Evolutionary conservation across 1,140 invertebrate species (phyloP), one percentile per base, ranked within the genome.

Genomic region (Drosophila burlai): DNA sequence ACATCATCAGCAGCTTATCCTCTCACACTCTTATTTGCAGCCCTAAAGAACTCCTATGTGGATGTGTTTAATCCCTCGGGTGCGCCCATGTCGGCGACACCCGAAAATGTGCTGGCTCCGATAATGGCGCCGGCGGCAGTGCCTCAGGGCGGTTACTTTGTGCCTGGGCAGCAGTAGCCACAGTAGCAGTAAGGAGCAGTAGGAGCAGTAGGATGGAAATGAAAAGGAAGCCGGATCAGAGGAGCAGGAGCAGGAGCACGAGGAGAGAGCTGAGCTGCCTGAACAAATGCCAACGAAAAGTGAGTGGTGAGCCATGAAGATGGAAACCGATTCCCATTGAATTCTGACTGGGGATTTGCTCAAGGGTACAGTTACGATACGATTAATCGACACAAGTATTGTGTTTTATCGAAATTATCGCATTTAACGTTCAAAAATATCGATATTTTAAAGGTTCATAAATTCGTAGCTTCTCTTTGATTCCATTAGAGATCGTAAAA

Each of bases 41-140:
- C 96, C 84, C 93, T 96, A 76, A 95, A 96, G 93, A 96, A 95
- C 89, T 96, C 96, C 57, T 98, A 98, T 93, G 96, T 98, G 58
- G 97, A 98, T 93, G 96, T 98, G 36, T 96, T 98, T 93, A 97
- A 97, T 94, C 96, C 96, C 29, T 94, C 94, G 73, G 95, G 95
- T 26, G 93, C 92, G 29, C 89, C 92, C 45, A 87, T 93, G 66
- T 73, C 84, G n/a, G 87, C 93, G 64, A 86, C 94, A 6, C 76
- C 93, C 15, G 93, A 94, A 15, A 93, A 90, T 75, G 91, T 94
- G 64, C 91, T 94, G 66, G 94, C 93, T 7, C 94, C 94, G 4
- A 92, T 93, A 18, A 91, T 93, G 92, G 94, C 94, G 31, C 93
- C 85, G 34, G 80, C 85, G 45, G 71, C 83, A 34, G 71, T 92